Evolutionary conservation across 2,113 vertebrate genomes (phyloP).

Genomic region (Perccottus glenii): DNA sequence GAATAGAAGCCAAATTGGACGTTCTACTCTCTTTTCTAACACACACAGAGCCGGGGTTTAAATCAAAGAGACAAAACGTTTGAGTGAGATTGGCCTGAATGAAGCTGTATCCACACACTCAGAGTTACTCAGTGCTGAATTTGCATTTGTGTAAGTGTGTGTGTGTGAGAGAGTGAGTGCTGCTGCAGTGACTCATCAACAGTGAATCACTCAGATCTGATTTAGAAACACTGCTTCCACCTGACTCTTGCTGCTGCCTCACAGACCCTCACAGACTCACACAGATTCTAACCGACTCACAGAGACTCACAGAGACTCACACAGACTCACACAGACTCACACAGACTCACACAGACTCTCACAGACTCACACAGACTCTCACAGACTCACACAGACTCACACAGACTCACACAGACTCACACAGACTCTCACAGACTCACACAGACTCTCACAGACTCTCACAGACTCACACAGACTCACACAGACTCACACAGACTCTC

Average conservation of each 20-base stretch:
- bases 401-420: too few species aligned
- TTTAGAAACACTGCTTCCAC: slow-evolving; percentile 60
- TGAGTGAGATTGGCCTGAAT: neutral
- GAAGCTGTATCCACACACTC: slow-evolving; percentile 22
- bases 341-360: too few species aligned
- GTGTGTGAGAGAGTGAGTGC: slow-evolving; percentile 28
- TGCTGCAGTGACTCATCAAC: slow-evolving; percentile 71
- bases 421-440: too few species aligned
- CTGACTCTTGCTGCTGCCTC: slow-evolving; percentile 34
- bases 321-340: neutral
- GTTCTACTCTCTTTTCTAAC: neutral
- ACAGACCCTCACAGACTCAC: neutral
- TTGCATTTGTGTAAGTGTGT: neutral
- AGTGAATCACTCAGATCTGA: slow-evolving; percentile 63
- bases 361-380: too few species aligned
- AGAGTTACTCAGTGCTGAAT: neutral
- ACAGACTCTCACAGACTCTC: too few species aligned
- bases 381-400: too few species aligned
- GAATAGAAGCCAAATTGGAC: too few species aligned
- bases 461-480: too few species aligned
- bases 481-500: too few species aligned
- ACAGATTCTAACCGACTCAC: neutral
- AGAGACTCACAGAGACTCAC: slow-evolving; percentile 11
- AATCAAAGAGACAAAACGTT: too few species aligned
- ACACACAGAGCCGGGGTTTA: neutral